phyloP scores from a whole-genome alignment of 2,113 vertebrate species.

The Pungitius pungitius region DNA sequence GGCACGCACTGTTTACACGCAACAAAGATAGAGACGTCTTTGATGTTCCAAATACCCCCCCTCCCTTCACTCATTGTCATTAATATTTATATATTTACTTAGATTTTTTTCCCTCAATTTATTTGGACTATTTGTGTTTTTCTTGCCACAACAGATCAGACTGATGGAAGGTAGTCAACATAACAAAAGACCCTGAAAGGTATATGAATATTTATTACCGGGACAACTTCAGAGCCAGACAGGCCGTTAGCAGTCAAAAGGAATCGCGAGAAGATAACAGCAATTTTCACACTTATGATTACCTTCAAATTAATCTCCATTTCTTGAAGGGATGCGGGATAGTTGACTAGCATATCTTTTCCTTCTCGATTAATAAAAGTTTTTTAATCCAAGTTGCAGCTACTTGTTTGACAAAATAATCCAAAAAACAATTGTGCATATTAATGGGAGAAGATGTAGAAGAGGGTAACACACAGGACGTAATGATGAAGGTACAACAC shows the following conservation, averaged over 20 bases:
- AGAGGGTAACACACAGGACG: not conserved
- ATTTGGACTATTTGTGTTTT: conserved; percentile 67
- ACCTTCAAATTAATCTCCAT: conserved; percentile 78
- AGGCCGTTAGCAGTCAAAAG: conserved; percentile 70
- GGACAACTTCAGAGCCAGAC: conserved; percentile 67
- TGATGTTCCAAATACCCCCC: conserved; percentile 76
- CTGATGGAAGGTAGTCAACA: conserved; percentile 75
- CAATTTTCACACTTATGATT: conserved; percentile 77
- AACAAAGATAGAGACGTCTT: conserved; percentile 79
- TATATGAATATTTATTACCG: conserved; percentile 77
- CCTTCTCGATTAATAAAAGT: conserved; percentile 70
- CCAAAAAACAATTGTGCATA: conserved; percentile 52
- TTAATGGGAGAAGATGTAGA: conserved; percentile 21
- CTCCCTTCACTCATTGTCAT: conserved; percentile 70
- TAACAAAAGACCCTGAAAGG: conserved; percentile 77
- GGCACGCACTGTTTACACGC: conserved; percentile 80
- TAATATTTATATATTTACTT: conserved; percentile 75
- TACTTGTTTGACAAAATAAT: conserved; percentile 66
- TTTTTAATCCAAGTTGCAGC: conserved; percentile 63
- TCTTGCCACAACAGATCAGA: conserved; percentile 72
- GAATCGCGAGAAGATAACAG: conserved; percentile 76
- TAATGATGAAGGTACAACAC: not conserved
- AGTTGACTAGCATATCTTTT: conserved; percentile 66
- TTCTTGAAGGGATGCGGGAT: conserved; percentile 70
- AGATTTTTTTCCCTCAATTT: conserved; percentile 47